Evolutionary conservation across 1,140 invertebrate genomes (phyloP), one percentile per base, ranked within the genome.

Genomic region (Drosophila teissieri): DNA sequence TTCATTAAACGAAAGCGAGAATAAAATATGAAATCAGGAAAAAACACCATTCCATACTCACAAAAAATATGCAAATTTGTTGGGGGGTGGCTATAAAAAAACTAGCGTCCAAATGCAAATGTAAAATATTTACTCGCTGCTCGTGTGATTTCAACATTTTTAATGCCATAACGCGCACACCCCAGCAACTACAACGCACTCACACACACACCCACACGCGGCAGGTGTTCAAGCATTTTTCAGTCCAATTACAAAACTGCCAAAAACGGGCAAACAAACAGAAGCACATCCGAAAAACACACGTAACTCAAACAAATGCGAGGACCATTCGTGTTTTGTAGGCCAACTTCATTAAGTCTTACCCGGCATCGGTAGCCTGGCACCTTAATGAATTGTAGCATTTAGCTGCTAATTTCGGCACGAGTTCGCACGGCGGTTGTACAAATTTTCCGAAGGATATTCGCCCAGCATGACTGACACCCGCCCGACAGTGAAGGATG

Each of bases 81-180:
- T 73, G 45, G 40, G 45, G 39, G 39, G 19, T 19, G 45, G 48
- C 68, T 63, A 81, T 73, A 78, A 89, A 85, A 88, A 89, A 89
- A 89, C 79, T 83, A 88, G 82, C 85, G 82, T 82, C 83, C 74
- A 86, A 84, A 88, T 88, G 83, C 76, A 88, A 89, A 88, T 89
- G 86, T 88, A 89, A 88, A 86, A 86, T 88, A 88, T 88, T 79
- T 80, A 88, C 83, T 89, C 67, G 76, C 75, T 56, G 78, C 62
- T 80, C 75, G 84, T 89, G 83, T 73, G 80, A 89, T 84, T 80
- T 89, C 70, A 82, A 68, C 83, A 83, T 88, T 83, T 88, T 88
- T 89, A 85, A 88, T 88, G 82, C 44, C 73, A 70, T 68, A 76
- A 76, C 73, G 63, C 73, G 63, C 73, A 49, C 54, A 27, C 54